phyloP scores from a whole-genome alignment of 2,113 vertebrate species.

The Puffinus mauretanicus region DNA sequence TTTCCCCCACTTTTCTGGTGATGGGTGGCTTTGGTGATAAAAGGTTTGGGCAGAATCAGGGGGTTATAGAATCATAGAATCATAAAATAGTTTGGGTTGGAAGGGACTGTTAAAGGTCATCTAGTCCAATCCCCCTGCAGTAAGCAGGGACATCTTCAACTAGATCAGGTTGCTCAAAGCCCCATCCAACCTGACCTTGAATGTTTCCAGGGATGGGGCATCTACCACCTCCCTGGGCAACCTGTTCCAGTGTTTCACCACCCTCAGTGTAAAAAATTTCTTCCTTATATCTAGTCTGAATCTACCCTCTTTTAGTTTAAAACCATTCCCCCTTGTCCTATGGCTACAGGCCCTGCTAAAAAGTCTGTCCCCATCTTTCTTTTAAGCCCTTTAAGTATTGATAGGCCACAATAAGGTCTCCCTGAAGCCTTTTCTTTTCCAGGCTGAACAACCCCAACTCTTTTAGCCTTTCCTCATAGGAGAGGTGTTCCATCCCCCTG shows the following conservation, averaged over 20 bases:
- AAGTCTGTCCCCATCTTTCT: neutral
- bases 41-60: neutral
- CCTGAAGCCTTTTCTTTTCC: neutral
- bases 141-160: neutral
- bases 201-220: neutral
- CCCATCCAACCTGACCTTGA: neutral
- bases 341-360: neutral
- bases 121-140: neutral
- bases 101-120: neutral
- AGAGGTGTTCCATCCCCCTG: neutral
- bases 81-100: neutral
- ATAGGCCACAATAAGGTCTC: neutral
- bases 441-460: neutral
- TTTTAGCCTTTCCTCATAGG: neutral
- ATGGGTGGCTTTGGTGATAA: neutral
- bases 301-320: neutral
- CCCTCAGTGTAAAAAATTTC: neutral
- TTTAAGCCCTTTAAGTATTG: neutral
- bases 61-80: neutral
- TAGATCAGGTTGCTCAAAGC: neutral
- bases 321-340: neutral
- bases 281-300: neutral
- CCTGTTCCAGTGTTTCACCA: neutral
- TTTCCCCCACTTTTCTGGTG: neutral
- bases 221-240: neutral